Percentiles rank a stretch among this genome's conserved stretches.
Evolutionary conservation across 2,888 invertebrate species (phyloP).

Genomic region (Drosophila anomelani): DNA sequence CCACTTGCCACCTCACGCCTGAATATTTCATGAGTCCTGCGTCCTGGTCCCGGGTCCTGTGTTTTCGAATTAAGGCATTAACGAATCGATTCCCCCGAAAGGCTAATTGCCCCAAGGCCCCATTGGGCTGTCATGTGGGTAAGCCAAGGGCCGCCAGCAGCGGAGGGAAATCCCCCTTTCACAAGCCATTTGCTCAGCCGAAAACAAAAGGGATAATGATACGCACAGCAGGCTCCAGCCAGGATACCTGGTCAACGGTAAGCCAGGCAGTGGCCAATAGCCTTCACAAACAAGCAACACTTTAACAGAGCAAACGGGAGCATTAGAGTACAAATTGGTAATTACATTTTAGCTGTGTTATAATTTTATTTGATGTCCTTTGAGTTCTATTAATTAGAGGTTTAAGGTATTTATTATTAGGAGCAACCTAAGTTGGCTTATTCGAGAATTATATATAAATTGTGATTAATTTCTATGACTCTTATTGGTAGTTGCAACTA

Average conservation of each 20-base stretch:
- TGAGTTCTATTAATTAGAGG: not conserved
- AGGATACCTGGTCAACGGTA: constrained; percentile 13
- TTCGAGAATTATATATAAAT: not conserved
- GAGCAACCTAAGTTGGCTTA: no score
- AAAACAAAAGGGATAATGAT: constrained; percentile 68
- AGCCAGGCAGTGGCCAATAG: not conserved
- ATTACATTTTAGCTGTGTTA: not conserved
- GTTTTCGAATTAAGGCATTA: constrained; percentile 41
- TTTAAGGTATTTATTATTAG: no score
- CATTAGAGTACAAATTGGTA: not conserved
- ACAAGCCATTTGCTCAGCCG: constrained; percentile 61
- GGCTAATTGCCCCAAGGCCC: constrained; percentile 29
- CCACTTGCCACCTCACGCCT: constrained; percentile 24
- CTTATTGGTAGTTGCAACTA: no score
- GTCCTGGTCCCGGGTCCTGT: constrained; percentile 2
- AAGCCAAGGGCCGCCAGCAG: constrained; percentile 26
- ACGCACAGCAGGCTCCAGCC: constrained; percentile 20
- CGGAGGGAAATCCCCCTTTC: constrained; percentile 49
- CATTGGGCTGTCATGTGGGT: constrained; percentile 24
- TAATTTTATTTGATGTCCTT: not conserved
- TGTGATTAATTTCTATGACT: no score
- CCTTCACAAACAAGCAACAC: constrained; percentile 9
- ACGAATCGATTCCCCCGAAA: constrained; percentile 27
- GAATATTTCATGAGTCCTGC: constrained; percentile 21
- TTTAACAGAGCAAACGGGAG: not conserved